Conservation (phyloP, 2,888 invertebrate genomes). For the Caenorhabditis japonica region DNA sequence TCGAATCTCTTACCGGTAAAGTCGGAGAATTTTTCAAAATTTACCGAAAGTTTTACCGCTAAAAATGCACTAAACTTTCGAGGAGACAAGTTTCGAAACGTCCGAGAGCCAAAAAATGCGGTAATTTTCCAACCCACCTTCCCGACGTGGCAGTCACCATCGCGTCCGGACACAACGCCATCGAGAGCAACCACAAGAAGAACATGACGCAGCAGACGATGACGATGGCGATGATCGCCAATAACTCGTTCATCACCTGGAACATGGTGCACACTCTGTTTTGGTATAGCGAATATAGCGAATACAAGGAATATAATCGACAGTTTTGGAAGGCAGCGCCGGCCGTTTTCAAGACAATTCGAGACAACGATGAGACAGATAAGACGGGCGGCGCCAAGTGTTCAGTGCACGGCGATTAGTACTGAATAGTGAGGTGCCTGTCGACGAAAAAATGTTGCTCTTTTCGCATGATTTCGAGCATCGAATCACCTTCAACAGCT, state of each 20-base stretch:
- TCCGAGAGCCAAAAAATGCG: no score
- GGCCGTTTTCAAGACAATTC: no score
- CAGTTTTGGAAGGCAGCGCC: slow-evolving; percentile 10
- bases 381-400: slow-evolving; percentile 42
- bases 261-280: slow-evolving; percentile 11
- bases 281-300: background rate
- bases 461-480: slow-evolving; percentile 8
- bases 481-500: slow-evolving; percentile 17
- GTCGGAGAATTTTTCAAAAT: no score
- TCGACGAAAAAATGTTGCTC: background rate
- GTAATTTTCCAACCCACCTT: no score
- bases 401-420: slow-evolving; percentile 32
- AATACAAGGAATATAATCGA: background rate
- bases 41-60: no score
- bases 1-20: no score
- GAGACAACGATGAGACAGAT: no score
- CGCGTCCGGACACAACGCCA: slow-evolving; percentile 74
- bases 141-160: slow-evolving; percentile 73
- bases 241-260: slow-evolving; percentile 71
- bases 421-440: no score
- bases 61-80: no score
- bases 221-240: slow-evolving; percentile 73
- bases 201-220: slow-evolving; percentile 74
- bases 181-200: slow-evolving; percentile 73
- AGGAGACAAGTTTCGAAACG: no score